Evolutionary conservation across 2,113 vertebrate species (phyloP).

Genomic region (Mirza zaza): DNA sequence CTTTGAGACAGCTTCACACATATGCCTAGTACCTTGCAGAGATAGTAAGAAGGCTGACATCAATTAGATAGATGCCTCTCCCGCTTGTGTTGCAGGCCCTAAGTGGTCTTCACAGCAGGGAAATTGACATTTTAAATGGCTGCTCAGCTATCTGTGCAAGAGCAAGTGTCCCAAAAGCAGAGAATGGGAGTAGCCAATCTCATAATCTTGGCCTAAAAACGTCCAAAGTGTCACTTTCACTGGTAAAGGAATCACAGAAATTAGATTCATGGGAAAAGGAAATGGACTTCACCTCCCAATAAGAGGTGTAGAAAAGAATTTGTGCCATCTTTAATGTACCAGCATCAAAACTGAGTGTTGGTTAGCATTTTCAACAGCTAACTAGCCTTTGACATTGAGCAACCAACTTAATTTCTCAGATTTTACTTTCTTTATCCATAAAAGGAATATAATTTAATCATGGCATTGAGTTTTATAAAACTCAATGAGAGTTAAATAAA

Average conservation of each 20-base stretch:
- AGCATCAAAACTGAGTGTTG: neutral
- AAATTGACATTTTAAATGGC: neutral
- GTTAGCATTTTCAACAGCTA: neutral
- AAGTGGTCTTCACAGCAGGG: neutral
- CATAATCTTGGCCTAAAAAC: neutral
- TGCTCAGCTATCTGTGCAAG: neutral
- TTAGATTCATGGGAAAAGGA: neutral
- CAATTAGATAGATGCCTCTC: accelerated
- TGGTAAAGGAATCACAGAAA: neutral
- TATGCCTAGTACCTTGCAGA: neutral
- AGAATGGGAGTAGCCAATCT: neutral
- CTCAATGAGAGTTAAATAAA: neutral
- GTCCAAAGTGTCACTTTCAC: neutral
- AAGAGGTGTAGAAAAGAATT: neutral
- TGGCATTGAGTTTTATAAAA: neutral
- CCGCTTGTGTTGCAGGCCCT: neutral
- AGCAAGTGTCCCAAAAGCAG: neutral
- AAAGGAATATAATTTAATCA: neutral
- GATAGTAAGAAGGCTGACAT: neutral
- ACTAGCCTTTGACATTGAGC: neutral
- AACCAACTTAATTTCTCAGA: neutral
- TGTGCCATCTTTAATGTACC: neutral
- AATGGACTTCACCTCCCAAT: neutral
- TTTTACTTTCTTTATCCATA: neutral
- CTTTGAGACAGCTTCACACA: neutral